These are phyloP conservation scores for Melipona quadrifasciata DNA, from an alignment of 1,140 invertebrate species.

Conservation along the genomic window DNA sequence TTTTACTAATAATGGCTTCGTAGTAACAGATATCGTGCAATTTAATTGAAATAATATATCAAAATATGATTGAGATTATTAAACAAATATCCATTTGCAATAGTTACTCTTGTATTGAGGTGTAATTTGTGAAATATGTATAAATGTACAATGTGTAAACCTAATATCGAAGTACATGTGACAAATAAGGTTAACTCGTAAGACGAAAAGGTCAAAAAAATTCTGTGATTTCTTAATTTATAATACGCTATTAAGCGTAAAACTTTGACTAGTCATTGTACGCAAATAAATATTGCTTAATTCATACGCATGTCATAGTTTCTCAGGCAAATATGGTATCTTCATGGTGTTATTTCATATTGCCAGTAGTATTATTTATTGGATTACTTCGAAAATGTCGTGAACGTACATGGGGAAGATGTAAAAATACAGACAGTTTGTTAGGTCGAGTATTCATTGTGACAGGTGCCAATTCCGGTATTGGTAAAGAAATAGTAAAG, in stretches of 20 bases:
- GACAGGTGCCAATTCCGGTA: slow-evolving; percentile 91
- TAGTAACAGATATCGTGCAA: neutral
- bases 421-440: slow-evolving; percentile 76
- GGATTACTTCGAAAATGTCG: slow-evolving; percentile 80
- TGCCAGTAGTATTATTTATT: slow-evolving; percentile 75
- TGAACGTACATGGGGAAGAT: slow-evolving; percentile 80
- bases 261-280: slow-evolving; percentile 1
- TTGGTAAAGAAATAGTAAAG: slow-evolving; percentile 89
- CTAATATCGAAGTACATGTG: neutral
- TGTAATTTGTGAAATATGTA: neutral
- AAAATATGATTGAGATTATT: neutral
- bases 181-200: neutral
- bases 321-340: slow-evolving; percentile 70
- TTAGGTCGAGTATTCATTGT: slow-evolving; percentile 87
- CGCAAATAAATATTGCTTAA: slow-evolving; percentile 2
- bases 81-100: neutral
- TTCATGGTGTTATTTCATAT: slow-evolving; percentile 75
- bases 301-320: neutral
- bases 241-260: neutral
- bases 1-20: neutral
- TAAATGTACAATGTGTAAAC: neutral
- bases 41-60: neutral
- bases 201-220: neutral
- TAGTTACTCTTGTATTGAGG: neutral
- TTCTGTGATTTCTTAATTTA: neutral